Conservation (phyloP, 1,140 invertebrate species). For the Spodoptera frugiperda region DNA sequence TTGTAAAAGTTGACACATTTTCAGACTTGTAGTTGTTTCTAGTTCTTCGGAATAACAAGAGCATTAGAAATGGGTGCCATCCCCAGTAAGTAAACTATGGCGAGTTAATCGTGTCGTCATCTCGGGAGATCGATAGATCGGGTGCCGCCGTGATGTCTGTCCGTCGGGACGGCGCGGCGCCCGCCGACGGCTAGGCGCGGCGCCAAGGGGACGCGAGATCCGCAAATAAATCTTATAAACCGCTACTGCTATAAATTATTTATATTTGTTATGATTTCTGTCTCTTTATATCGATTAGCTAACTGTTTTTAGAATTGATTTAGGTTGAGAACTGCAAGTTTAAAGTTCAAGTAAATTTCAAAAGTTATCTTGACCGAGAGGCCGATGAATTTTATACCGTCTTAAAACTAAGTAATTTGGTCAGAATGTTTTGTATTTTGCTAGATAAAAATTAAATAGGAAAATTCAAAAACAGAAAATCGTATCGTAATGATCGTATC, state of each 20-base stretch:
- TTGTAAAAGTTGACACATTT: background rate
- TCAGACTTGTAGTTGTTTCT: background rate
- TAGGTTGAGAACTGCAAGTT: background rate
- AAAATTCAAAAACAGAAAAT: too few species aligned
- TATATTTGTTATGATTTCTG: conserved; percentile 49
- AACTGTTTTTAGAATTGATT: background rate
- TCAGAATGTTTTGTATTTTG: too few species aligned
- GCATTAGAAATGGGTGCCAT: background rate
- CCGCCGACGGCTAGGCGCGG: conserved; percentile 54
- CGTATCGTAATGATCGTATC: too few species aligned
- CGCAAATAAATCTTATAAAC: conserved; percentile 68
- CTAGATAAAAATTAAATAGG: too few species aligned
- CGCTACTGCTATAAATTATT: conserved; percentile 46
- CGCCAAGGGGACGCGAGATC: conserved; percentile 71
- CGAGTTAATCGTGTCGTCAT: conserved; percentile 55
- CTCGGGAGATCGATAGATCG: conserved; percentile 70
- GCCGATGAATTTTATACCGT: background rate
- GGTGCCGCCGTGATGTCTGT: conserved; percentile 69
- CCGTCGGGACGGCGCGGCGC: conserved; percentile 77
- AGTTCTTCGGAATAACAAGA: background rate
- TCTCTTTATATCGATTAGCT: conserved; percentile 24
- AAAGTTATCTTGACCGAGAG: background rate
- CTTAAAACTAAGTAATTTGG: too few species aligned
- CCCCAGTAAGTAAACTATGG: conserved; percentile 35
- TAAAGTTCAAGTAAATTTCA: too few species aligned